phyloP scores from a whole-genome alignment of 2,113 vertebrate genomes.

The Saguinus imperator region DNA sequence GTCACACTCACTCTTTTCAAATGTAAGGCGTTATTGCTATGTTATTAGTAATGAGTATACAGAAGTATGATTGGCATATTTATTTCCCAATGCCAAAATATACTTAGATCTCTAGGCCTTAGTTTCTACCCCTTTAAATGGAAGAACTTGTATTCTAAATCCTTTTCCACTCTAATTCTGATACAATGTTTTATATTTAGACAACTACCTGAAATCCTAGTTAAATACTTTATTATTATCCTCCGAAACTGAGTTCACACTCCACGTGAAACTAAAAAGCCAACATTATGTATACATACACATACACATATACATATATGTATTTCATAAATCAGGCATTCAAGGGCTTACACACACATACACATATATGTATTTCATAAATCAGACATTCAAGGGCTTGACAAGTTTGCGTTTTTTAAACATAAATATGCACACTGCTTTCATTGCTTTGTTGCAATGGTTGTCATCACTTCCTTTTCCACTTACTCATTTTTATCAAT shows the following conservation, averaged over 20 bases:
- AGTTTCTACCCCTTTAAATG: background rate
- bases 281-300: background rate
- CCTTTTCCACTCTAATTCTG: background rate
- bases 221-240: conserved; percentile 1
- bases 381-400: background rate
- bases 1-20: background rate
- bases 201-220: background rate
- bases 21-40: background rate
- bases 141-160: conserved; percentile 18
- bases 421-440: background rate
- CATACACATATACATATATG: background rate
- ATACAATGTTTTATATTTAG: conserved; percentile 7
- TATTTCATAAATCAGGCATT: background rate
- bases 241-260: background rate
- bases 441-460: background rate
- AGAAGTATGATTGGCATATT: background rate
- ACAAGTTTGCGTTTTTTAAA: background rate
- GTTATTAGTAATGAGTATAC: background rate
- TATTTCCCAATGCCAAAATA: background rate
- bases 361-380: background rate
- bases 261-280: background rate
- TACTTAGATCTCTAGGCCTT: background rate
- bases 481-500: conserved; percentile 1
- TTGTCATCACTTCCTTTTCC: background rate
- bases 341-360: background rate